Percentiles rank a stretch among this genome's conserved stretches.
Conservation (phyloP, 1,140 invertebrate species). For the Pachyrhynchus sulphureomaculatus region DNA sequence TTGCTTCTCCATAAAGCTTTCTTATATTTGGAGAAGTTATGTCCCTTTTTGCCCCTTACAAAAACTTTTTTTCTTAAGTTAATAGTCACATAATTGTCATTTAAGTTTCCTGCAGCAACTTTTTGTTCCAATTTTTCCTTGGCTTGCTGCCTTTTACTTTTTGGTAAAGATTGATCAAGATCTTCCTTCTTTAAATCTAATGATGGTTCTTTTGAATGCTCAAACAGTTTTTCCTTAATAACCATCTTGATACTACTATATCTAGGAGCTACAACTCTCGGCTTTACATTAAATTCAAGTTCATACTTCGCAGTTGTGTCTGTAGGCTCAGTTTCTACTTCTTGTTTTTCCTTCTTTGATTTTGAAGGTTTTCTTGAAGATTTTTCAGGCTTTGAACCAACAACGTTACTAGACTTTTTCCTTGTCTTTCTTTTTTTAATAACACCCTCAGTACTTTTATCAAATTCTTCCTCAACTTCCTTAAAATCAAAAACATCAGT, state of each 20-base stretch:
- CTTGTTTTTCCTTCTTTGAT: conserved; percentile 20
- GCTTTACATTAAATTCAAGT: conserved; percentile 48
- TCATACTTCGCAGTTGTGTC: conserved; percentile 38
- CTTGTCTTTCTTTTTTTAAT: conserved; percentile 10
- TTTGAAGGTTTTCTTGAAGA: conserved; percentile 9
- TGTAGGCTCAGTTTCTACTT: neutral
- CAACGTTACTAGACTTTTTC: conserved; percentile 4
- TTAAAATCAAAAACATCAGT: conserved; percentile 1
- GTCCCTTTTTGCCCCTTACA: conserved; percentile 74
- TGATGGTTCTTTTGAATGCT: conserved; percentile 15
- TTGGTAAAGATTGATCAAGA: conserved; percentile 11
- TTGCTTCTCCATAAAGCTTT: conserved; percentile 82
- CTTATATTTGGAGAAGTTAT: conserved; percentile 82
- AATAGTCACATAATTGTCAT: conserved; percentile 88
- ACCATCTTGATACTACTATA: conserved; percentile 41
- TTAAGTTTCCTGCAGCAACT: conserved; percentile 67
- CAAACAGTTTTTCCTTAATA: conserved; percentile 24
- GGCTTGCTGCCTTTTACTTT: conserved; percentile 44
- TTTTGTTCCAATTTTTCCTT: conserved; percentile 64
- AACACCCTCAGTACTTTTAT: neutral
- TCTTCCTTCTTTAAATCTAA: conserved; percentile 35
- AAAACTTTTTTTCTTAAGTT: conserved; percentile 91
- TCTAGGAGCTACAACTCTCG: conserved; percentile 41
- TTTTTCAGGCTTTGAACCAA: conserved; percentile 20
- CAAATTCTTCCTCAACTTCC: conserved; percentile 18